Base-by-base conservation (phyloP, 2,113 vertebrate genomes). In the Larimichthys crocea region DNA sequence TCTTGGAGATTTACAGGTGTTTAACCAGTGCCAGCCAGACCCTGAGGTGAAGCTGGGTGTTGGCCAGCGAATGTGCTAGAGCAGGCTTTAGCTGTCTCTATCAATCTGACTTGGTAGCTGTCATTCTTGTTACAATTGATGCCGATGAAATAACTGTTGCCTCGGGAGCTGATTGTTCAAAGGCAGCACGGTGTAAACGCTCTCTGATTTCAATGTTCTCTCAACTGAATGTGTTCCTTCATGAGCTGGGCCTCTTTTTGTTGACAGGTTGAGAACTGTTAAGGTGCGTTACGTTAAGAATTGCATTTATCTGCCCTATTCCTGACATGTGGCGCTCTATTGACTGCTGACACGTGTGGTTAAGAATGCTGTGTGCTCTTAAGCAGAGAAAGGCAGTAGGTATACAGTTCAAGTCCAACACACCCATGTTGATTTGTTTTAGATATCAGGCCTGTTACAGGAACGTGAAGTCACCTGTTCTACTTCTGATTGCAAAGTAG, bases 371-470 rank as follows among this genome's bases (percentile, higher is more conserved):
- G 12, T 22, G 8, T 56, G 69, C 35, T 57, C 67, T 60, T 52
- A 1, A 61, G 52, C 50, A 63, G 62, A 68, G 81, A 70, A 57
- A 75, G 64, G 63, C 71, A 72, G 74, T 55, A 73, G 70, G 55
- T 61, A 67, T 79, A 76, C 65, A 81, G 85, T 60, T 84, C 62
- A 86, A n/a, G 40, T 48, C 42, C 9, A 59, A 88, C 85, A 85
- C 83, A 60, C 87, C 90, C 76, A 85, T 72, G 78, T 77, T 86
- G 31, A 87, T 89, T 90, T 90, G 75, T 80, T 84, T 77, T 60
- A 85, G 91, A 84, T 91, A 92, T 57, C 46, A 53, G n/a, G n/a
- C n/a, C n/a, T n/a, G n/a, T n/a, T n/a, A n/a, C n/a, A n/a, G 74
- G 46, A 70, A 69, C 56, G 19, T 40, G 59, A 40, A 64, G 60